These are phyloP conservation scores for Aselliscus stoliczkanus DNA, from an alignment of 2,797 vertebrate species.

Conservation along the genomic window DNA sequence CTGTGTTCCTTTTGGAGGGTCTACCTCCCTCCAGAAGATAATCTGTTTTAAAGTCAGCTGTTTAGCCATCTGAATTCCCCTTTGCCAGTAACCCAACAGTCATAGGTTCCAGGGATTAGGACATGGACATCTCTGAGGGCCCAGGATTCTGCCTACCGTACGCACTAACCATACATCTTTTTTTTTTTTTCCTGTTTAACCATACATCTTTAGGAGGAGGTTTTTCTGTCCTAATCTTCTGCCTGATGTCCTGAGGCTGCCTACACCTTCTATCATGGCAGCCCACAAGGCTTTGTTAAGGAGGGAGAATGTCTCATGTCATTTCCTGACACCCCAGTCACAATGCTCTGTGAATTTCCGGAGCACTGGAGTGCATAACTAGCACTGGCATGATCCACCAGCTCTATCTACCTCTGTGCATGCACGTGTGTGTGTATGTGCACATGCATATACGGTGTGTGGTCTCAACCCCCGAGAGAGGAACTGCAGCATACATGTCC, in stretches of 20 bases:
- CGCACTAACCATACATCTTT: not conserved
- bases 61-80: not conserved
- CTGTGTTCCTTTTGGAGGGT: not conserved
- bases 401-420: not conserved
- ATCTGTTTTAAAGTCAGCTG: not conserved
- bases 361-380: not conserved
- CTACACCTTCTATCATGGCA: not conserved
- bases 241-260: not conserved
- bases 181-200: not conserved
- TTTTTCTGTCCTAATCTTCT: not conserved
- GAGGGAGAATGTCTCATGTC: not conserved
- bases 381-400: too few species aligned
- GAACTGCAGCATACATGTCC: fast-evolving
- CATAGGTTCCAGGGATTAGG: not conserved
- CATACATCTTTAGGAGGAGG: not conserved
- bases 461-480: not conserved
- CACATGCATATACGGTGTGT: not conserved
- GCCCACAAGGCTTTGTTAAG: not conserved
- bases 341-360: not conserved
- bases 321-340: not conserved
- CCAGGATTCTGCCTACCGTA: not conserved
- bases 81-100: not conserved
- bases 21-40: not conserved
- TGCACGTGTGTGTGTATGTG: fast-evolving
- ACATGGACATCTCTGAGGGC: too few species aligned